These are phyloP conservation scores for Tinamus guttatus DNA, from an alignment of 2,113 vertebrate genomes.

Conservation along the genomic window DNA sequence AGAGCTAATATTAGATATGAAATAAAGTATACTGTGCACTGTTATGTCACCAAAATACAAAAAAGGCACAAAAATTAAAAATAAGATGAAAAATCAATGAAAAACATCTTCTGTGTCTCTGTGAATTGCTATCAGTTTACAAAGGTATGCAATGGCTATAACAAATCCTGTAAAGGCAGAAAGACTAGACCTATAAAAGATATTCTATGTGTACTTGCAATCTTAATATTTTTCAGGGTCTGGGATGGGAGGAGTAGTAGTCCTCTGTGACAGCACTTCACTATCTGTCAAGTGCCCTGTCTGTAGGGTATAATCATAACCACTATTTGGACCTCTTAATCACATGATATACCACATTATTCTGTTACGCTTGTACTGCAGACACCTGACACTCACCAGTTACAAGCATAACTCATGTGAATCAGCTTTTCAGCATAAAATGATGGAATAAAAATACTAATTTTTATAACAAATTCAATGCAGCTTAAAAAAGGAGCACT, in stretches of 20 bases:
- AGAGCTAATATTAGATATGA: neutral
- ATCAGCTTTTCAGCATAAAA: neutral
- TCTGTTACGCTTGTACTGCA: neutral
- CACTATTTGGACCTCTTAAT: neutral
- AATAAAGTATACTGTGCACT: neutral
- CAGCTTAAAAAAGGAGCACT: neutral
- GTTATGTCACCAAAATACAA: neutral
- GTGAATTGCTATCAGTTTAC: neutral
- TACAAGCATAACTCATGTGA: neutral
- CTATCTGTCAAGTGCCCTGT: neutral
- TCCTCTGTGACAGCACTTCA: too few species aligned
- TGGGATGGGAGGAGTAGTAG: neutral
- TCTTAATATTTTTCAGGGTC: neutral
- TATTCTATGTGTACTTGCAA: neutral
- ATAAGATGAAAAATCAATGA: neutral
- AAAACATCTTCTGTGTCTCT: neutral
- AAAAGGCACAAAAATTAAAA: neutral
- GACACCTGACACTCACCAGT: neutral
- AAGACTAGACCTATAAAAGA: neutral
- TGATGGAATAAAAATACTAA: neutral
- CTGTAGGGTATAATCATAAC: neutral
- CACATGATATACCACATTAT: accelerated
- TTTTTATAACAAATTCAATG: neutral
- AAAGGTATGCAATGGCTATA: neutral
- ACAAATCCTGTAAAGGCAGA: neutral